Evolutionary conservation across 2,888 invertebrate species (phyloP).

Genomic region (Miltochrista miniata): DNA sequence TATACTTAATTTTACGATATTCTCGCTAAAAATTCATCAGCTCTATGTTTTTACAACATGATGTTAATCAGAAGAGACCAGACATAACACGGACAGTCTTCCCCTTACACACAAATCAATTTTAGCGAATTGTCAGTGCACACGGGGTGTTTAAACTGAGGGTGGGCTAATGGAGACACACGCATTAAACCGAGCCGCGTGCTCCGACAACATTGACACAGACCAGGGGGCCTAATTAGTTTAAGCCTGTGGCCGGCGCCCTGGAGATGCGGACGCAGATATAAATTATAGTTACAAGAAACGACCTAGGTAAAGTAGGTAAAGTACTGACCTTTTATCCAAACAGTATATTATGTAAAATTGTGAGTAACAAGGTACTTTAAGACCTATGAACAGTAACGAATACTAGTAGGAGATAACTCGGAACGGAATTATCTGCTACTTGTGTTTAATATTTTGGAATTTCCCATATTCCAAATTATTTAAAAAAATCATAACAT

Average conservation of each 20-base stretch:
- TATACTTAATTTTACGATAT: conserved; percentile 25
- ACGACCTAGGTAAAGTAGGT: conserved; percentile 4
- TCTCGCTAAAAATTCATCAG: not conserved
- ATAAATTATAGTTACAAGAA: conserved; percentile 37
- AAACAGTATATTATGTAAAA: too few species aligned
- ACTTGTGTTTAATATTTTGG: too few species aligned
- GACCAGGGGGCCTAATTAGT: conserved; percentile 80
- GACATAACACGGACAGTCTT: conserved; percentile 32
- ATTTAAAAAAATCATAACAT: too few species aligned
- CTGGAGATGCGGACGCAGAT: conserved; percentile 48
- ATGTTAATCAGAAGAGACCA: conserved; percentile 15
- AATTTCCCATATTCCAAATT: too few species aligned
- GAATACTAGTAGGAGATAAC: too few species aligned
- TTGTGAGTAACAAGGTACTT: too few species aligned
- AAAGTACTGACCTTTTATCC: too few species aligned
- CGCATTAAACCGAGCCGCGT: conserved; percentile 79
- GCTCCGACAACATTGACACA: conserved; percentile 77
- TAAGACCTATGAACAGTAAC: too few species aligned
- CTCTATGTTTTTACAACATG: not conserved
- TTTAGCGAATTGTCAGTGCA: conserved; percentile 77
- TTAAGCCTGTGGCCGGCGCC: conserved; percentile 71
- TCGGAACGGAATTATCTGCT: too few species aligned
- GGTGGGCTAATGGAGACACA: conserved; percentile 81
- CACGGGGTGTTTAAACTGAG: conserved; percentile 72
- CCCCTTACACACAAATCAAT: conserved; percentile 74